phyloP scores from a whole-genome alignment of 2,797 vertebrate species.

The Kryptopterus vitreolus region DNA sequence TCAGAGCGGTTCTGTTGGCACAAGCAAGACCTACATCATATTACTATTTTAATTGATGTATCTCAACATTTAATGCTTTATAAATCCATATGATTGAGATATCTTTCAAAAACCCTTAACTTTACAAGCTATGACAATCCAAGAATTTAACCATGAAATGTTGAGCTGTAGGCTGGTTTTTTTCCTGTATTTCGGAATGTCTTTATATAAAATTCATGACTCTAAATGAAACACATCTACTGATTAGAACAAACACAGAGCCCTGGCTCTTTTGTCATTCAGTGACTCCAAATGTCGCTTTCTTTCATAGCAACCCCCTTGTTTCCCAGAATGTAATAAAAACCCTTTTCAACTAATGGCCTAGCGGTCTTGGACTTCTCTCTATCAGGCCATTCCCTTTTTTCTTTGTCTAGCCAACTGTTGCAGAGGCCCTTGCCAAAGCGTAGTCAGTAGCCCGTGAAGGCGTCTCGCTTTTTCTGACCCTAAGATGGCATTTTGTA shows the following conservation, averaged over 20 bases:
- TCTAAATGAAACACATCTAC: not conserved
- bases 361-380: slow-evolving; percentile 82
- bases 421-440: slow-evolving; percentile 80
- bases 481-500: slow-evolving; percentile 80
- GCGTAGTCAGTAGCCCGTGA: slow-evolving; percentile 93
- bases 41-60: not conserved
- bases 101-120: not conserved
- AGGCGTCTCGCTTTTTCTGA: slow-evolving; percentile 89
- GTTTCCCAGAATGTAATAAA: slow-evolving; percentile 82
- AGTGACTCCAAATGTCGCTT: slow-evolving; percentile 77
- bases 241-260: not conserved
- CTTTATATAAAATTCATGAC: not conserved
- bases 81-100: not conserved
- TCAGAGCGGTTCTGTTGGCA: no score
- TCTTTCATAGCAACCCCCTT: slow-evolving; percentile 56
- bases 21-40: no score
- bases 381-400: slow-evolving; percentile 66
- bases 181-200: not conserved
- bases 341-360: slow-evolving; percentile 78
- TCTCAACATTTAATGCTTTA: not conserved
- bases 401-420: slow-evolving; percentile 80
- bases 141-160: not conserved
- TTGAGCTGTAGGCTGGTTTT: not conserved
- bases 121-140: not conserved
- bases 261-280: slow-evolving; percentile 34